Conservation (phyloP, 1,140 invertebrate genomes). For the Temnothorax curvispinosus region DNA sequence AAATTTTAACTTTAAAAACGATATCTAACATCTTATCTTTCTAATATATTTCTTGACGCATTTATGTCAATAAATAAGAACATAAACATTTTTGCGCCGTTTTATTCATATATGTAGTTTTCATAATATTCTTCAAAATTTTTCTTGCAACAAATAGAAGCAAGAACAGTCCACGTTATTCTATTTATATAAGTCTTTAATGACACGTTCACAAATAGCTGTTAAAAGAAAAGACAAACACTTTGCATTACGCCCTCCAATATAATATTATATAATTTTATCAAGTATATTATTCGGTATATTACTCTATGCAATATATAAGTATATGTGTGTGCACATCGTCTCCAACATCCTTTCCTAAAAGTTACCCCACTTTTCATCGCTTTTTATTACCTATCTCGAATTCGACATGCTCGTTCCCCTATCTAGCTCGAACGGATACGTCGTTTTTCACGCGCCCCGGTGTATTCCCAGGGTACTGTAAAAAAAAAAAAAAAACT, state of each 20-base stretch:
- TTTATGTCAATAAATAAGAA: background rate
- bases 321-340: background rate
- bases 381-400: slow-evolving; percentile 33
- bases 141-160: background rate
- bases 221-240: background rate
- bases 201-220: background rate
- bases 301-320: background rate
- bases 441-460: slow-evolving; percentile 53
- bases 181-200: background rate
- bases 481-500: slow-evolving; percentile 60
- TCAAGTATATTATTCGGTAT: background rate
- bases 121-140: background rate
- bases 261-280: background rate
- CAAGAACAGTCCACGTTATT: background rate
- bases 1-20: too few species aligned
- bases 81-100: background rate
- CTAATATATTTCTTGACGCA: background rate
- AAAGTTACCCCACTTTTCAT: slow-evolving; percentile 35
- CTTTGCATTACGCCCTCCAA: background rate
- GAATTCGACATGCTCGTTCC: slow-evolving; percentile 40
- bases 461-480: slow-evolving; percentile 21
- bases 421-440: slow-evolving; percentile 24
- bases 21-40: background rate
- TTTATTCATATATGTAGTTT: background rate
- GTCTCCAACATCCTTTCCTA: slow-evolving; percentile 2